These are phyloP conservation scores for Arenicola marina DNA, from an alignment of 2,888 invertebrate species.

Conservation along the genomic window DNA sequence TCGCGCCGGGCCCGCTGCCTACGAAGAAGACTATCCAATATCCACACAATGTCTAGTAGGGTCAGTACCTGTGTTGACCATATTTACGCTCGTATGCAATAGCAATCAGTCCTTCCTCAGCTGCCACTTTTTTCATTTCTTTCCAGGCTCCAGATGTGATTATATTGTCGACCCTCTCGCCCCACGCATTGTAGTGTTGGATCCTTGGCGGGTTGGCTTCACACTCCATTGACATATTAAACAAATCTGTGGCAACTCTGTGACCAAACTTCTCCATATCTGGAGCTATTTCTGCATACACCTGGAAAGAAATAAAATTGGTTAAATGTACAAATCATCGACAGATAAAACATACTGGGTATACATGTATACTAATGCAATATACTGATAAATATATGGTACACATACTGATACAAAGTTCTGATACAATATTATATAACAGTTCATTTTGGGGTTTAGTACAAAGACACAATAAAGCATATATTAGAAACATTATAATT, in stretches of 20 bases:
- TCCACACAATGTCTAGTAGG: not conserved
- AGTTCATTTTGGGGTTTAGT: too few relatives aligned
- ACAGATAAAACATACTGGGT: too few relatives aligned
- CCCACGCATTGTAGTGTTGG: conserved; percentile 65
- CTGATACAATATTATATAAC: too few relatives aligned
- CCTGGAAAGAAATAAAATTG: too few relatives aligned
- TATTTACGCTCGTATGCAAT: conserved; percentile 63
- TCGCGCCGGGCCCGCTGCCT: too few relatives aligned
- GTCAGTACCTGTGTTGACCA: conserved; percentile 54
- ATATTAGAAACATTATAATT: too few relatives aligned
- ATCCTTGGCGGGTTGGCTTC: conserved; percentile 64
- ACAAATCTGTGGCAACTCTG: conserved; percentile 63
- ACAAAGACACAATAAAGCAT: too few relatives aligned
- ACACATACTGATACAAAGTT: too few relatives aligned
- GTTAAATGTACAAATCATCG: too few relatives aligned
- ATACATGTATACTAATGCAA: too few relatives aligned
- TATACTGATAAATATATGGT: too few relatives aligned
- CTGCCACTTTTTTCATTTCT: conserved; percentile 63
- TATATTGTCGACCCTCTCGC: conserved; percentile 63
- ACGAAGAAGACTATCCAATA: too few relatives aligned
- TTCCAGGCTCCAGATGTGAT: conserved; percentile 66
- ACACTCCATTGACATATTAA: conserved; percentile 61
- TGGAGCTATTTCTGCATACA: conserved; percentile 22
- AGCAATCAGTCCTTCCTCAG: conserved; percentile 66
- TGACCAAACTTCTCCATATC: conserved; percentile 65